A percentile compares a stretch with the other conserved stretches of the same genome.
These are phyloP conservation scores for Eristalinus sepulchralis DNA, from an alignment of 2,888 invertebrate genomes.

Conservation along the genomic window DNA sequence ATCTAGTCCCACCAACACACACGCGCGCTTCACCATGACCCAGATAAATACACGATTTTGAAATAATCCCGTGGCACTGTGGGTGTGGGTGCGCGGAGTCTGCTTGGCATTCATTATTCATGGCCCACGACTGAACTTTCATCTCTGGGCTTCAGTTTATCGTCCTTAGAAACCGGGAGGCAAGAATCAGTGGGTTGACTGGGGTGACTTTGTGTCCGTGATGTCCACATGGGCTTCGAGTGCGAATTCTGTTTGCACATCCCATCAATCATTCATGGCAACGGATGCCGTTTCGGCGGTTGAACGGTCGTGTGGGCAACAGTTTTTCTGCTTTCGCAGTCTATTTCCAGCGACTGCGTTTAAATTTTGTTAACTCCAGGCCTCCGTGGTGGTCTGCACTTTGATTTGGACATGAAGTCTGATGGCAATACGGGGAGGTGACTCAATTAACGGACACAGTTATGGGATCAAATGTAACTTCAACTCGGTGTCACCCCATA, in stretches of 20 bases:
- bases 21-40: neutral
- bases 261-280: conserved; percentile 34
- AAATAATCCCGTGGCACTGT: neutral
- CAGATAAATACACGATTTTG: conserved; percentile 13
- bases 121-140: conserved; percentile 9
- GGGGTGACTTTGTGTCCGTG: neutral
- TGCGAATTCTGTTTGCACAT: conserved; percentile 28
- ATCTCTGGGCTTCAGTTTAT: neutral
- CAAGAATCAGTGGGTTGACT: neutral
- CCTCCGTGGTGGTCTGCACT: too few species aligned
- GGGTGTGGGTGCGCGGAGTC: neutral
- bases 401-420: neutral
- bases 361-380: too few species aligned
- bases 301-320: neutral
- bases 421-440: neutral
- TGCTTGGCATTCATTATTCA: conserved; percentile 29
- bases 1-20: neutral
- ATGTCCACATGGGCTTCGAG: neutral
- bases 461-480: neutral
- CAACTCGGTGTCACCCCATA: neutral
- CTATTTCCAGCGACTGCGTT: neutral
- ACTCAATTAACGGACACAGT: neutral
- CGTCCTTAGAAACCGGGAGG: neutral
- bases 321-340: neutral
- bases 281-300: conserved; percentile 14